These are phyloP conservation scores for Buceros bicornis DNA, from an alignment of 2,797 vertebrate species.

Conservation along the genomic window DNA sequence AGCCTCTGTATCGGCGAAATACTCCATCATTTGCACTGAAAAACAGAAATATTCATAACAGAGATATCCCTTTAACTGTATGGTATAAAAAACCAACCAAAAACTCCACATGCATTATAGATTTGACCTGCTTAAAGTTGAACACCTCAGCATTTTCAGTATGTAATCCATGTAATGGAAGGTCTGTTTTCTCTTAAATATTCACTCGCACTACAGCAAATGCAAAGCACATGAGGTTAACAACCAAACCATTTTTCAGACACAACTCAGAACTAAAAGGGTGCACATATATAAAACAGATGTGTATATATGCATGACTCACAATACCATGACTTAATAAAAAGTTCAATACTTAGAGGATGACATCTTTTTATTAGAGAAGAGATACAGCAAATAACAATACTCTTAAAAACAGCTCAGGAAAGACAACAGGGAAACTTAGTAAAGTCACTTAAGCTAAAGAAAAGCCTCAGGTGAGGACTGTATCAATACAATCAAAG, in stretches of 20 bases:
- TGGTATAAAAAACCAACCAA: neutral
- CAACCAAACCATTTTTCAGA: neutral
- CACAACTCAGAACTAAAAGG: neutral
- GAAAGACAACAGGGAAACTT: neutral
- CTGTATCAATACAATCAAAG: neutral
- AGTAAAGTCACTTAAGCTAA: neutral
- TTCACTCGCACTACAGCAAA: neutral
- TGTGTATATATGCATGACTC: rapidly evolving
- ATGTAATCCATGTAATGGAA: neutral
- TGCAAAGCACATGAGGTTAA: neutral
- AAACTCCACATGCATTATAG: rapidly evolving
- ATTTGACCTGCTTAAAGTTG: neutral
- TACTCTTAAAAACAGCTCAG: too few relatives aligned
- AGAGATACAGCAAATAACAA: neutral
- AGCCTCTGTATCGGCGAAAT: conserved; percentile 87
- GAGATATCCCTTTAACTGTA: neutral
- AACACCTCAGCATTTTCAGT: neutral
- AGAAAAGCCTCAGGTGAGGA: neutral
- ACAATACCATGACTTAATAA: neutral
- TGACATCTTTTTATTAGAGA: neutral
- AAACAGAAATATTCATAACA: neutral
- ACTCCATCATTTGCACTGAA: conserved; percentile 86
- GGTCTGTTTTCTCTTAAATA: neutral
- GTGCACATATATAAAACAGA: too few relatives aligned
- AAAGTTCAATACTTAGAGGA: neutral